phyloP scores from a whole-genome alignment of 2,888 invertebrate genomes.

The Andrena bucephala region DNA sequence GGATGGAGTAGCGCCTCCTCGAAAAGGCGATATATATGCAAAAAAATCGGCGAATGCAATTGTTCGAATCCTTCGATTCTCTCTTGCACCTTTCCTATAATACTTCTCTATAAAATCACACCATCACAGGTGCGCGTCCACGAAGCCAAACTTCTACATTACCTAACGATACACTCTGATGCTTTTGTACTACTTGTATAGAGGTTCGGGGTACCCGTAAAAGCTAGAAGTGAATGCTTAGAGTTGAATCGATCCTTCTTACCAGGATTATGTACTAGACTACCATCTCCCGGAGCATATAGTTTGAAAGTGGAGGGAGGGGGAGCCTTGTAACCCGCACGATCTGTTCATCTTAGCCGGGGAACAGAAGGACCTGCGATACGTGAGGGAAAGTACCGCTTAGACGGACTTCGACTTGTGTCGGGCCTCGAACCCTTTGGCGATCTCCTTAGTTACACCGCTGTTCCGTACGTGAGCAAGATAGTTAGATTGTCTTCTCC shows the following conservation, averaged over 20 bases:
- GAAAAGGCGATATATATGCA: background rate
- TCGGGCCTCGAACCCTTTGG: conserved; percentile 59
- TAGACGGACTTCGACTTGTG: conserved; percentile 59
- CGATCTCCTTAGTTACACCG: conserved; percentile 67
- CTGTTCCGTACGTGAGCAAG: conserved; percentile 67
- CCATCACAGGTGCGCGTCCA: too few relatives aligned
- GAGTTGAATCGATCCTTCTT: conserved; percentile 18
- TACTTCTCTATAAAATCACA: too few relatives aligned
- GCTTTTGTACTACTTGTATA: conserved; percentile 5
- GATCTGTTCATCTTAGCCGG: conserved; percentile 46
- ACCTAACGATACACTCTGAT: too few relatives aligned
- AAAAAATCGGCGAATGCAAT: background rate
- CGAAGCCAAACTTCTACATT: background rate
- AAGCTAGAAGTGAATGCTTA: background rate
- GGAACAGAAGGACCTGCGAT: conserved; percentile 56
- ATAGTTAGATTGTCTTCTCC: conserved; percentile 74
- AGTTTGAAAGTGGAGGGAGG: background rate
- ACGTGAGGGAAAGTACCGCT: conserved; percentile 61
- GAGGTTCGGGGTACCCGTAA: background rate
- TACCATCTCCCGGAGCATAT: background rate
- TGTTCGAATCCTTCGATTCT: background rate
- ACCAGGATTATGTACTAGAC: conserved; percentile 7
- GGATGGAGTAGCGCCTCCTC: background rate
- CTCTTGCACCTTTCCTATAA: too few relatives aligned
- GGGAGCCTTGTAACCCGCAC: conserved; percentile 14